Conservation (phyloP, 2,797 vertebrate genomes). For the Pantherophis alleghaniensis region DNA sequence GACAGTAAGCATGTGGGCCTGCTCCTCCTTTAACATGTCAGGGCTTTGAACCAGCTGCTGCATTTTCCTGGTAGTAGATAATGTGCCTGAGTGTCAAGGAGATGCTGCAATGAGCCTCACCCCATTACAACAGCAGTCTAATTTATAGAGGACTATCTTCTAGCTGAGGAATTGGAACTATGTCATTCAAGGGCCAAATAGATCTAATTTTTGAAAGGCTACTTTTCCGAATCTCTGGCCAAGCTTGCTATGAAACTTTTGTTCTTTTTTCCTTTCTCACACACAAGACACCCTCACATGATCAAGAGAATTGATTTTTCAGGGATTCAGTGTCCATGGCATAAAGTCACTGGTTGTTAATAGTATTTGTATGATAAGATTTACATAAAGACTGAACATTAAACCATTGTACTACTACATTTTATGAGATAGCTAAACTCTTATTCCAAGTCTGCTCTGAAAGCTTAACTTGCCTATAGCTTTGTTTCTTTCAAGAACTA, state of each 20-base stretch:
- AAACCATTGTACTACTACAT: not conserved
- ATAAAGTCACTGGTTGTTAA: not conserved
- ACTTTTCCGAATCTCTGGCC: not conserved
- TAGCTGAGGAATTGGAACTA: not conserved
- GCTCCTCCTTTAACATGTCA: not conserved
- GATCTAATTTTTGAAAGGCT: not conserved
- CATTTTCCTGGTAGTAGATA: not conserved
- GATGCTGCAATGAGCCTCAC: not conserved
- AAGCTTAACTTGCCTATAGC: not conserved
- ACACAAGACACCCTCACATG: not conserved
- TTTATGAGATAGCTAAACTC: not conserved
- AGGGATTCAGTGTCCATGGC: not conserved
- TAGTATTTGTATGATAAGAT: not conserved
- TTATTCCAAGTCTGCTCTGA: not conserved
- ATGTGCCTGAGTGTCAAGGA: not conserved
- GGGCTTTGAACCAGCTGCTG: not conserved
- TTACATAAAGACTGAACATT: not conserved
- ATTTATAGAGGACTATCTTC: not conserved
- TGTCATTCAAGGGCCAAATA: not conserved
- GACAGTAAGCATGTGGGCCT: not conserved
- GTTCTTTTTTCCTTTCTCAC: not conserved
- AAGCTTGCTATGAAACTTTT: not conserved
- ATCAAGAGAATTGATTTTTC: not conserved
- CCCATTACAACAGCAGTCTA: not conserved
- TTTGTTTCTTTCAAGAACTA: not conserved